Evolutionary conservation across 2,888 invertebrate genomes (phyloP).

Genomic region (Lasioglossum leucozonium): DNA sequence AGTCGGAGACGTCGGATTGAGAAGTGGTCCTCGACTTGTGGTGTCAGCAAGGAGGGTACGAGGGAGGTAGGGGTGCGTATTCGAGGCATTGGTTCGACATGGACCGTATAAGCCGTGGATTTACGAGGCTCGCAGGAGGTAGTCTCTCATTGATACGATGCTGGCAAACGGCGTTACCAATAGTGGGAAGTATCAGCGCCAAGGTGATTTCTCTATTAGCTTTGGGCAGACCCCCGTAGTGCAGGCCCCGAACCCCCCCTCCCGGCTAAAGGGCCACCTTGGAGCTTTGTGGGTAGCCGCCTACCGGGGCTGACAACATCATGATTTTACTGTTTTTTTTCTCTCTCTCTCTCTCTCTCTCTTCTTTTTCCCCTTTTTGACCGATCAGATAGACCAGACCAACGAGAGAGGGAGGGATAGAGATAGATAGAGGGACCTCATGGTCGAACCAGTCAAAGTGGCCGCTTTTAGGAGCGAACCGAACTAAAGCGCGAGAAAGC

Average conservation of each 20-base stretch:
- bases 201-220: slow-evolving; percentile 81
- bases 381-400: slow-evolving; percentile 66
- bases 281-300: slow-evolving; percentile 77
- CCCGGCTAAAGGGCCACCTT: slow-evolving; percentile 70
- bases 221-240: slow-evolving; percentile 75
- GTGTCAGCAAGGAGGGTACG: slow-evolving; percentile 1
- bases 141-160: slow-evolving; percentile 66
- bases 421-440: slow-evolving; percentile 13
- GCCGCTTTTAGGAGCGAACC: slow-evolving; percentile 64
- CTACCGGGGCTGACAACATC: slow-evolving; percentile 70
- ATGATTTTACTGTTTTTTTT: slow-evolving; percentile 76
- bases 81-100: slow-evolving; percentile 53
- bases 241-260: slow-evolving; percentile 63
- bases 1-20: slow-evolving; percentile 21
- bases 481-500: slow-evolving; percentile 53
- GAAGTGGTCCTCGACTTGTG: slow-evolving; percentile 18
- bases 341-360: slow-evolving; percentile 4
- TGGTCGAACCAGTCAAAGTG: slow-evolving; percentile 64
- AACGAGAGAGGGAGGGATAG: not conserved
- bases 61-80: slow-evolving; percentile 12
- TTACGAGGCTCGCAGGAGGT: slow-evolving; percentile 76
- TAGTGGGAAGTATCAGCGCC: slow-evolving; percentile 78
- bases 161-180: slow-evolving; percentile 72
- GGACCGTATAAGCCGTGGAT: slow-evolving; percentile 75
- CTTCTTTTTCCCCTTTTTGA: not conserved